Percentiles rank a stretch among this genome's conserved stretches.
phyloP scores from a whole-genome alignment of 2,888 invertebrate species.

The Pandemis heparana region DNA sequence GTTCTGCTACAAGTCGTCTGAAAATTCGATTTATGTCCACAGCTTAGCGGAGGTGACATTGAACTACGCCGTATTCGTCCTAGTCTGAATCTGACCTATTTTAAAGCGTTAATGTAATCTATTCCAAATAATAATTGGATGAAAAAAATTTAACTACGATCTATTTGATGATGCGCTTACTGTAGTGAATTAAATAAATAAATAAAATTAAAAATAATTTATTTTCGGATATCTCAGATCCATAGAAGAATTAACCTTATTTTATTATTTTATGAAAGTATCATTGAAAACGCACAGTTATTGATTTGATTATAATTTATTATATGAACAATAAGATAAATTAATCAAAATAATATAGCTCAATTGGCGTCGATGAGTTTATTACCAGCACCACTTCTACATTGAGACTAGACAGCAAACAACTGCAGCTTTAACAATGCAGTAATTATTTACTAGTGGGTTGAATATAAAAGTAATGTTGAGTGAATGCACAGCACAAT shows the following conservation, averaged over 20 bases:
- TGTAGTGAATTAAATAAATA: too few relatives aligned
- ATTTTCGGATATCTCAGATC: too few relatives aligned
- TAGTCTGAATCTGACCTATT: neutral
- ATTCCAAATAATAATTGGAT: neutral
- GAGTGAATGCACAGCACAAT: constrained; percentile 66
- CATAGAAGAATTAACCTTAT: too few relatives aligned
- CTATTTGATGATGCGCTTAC: too few relatives aligned
- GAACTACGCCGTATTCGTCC: neutral
- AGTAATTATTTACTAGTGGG: constrained; percentile 53
- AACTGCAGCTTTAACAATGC: constrained; percentile 54
- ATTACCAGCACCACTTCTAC: neutral
- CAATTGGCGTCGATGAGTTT: neutral
- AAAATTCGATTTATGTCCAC: neutral
- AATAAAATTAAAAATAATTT: too few relatives aligned
- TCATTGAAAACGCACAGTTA: too few relatives aligned
- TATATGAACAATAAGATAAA: too few relatives aligned
- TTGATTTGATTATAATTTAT: too few relatives aligned
- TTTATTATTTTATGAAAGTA: too few relatives aligned
- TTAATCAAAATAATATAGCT: too few relatives aligned
- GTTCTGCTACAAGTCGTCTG: neutral
- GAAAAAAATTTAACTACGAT: too few relatives aligned
- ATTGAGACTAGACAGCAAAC: neutral
- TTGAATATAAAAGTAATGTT: constrained; percentile 69
- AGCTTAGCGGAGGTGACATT: neutral
- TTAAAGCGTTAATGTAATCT: neutral